phyloP scores from a whole-genome alignment of 2,888 invertebrate species.

The Patella pellucida region DNA sequence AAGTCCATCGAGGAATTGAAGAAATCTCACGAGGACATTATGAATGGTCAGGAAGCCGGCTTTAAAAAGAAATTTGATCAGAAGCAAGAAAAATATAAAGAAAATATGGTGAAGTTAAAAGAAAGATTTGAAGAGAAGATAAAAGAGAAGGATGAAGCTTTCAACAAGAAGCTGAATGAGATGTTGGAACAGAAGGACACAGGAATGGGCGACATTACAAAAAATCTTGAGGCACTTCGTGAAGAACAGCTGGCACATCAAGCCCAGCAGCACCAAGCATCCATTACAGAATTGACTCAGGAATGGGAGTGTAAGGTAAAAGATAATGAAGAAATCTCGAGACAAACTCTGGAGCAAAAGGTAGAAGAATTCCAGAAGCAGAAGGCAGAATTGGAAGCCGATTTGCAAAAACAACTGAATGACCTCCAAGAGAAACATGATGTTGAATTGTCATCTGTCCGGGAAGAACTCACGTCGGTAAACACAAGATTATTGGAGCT shows the following conservation, averaged over 20 bases:
- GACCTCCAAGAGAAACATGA: conserved; percentile 20
- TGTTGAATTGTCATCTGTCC: conserved; percentile 18
- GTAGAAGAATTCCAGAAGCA: conserved; percentile 23
- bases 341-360: conserved; percentile 14
- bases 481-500: conserved; percentile 27
- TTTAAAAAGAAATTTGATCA: conserved; percentile 57
- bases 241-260: conserved; percentile 46
- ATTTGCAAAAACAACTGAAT: conserved; percentile 20
- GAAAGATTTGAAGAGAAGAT: conserved; percentile 55
- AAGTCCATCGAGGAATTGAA: conserved; percentile 38
- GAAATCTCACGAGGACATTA: conserved; percentile 37
- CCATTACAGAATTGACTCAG: conserved; percentile 12
- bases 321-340: conserved; percentile 8
- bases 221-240: conserved; percentile 45
- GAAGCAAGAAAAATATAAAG: conserved; percentile 58
- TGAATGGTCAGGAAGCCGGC: conserved; percentile 40
- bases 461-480: conserved; percentile 29
- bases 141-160: conserved; percentile 55
- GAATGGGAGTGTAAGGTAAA: conserved; percentile 21
- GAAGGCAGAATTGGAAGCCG: conserved; percentile 8
- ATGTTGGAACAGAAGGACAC: conserved; percentile 56
- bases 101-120: conserved; percentile 55
- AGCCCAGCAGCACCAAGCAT: conserved; percentile 41
- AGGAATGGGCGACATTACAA: conserved; percentile 47
- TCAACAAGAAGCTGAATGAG: conserved; percentile 50